These are phyloP conservation scores for Phalloptychus januarius DNA, from an alignment of 2,797 vertebrate genomes.

Conservation along the genomic window DNA sequence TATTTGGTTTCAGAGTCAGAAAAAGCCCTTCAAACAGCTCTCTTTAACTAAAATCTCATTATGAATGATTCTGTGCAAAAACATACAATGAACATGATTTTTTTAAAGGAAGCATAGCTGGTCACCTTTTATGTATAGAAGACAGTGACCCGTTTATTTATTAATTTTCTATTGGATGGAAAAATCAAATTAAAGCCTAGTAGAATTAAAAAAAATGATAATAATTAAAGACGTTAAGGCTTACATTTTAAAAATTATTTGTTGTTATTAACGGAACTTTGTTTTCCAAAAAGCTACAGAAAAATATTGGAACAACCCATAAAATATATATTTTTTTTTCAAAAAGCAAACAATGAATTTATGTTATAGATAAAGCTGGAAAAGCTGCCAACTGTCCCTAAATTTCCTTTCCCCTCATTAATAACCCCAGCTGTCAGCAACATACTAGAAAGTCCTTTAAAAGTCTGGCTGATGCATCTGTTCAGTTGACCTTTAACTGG, in stretches of 20 bases:
- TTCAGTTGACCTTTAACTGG: not conserved
- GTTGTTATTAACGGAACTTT: too few relatives aligned
- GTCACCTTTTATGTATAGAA: not conserved
- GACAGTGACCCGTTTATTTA: not conserved
- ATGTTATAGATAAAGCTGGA: not conserved
- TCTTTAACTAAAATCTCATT: too few relatives aligned
- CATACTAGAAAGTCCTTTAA: not conserved
- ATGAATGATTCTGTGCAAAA: too few relatives aligned
- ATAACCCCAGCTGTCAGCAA: not conserved
- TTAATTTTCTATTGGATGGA: not conserved
- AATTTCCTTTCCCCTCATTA: not conserved
- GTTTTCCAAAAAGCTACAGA: not conserved
- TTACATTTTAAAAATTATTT: too few relatives aligned
- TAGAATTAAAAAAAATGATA: too few relatives aligned
- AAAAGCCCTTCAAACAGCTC: too few relatives aligned
- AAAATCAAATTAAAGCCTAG: not conserved
- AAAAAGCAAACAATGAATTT: not conserved
- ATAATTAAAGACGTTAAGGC: too few relatives aligned
- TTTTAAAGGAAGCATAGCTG: too few relatives aligned
- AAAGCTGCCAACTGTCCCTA: not conserved
- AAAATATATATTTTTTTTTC: not conserved
- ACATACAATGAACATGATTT: too few relatives aligned
- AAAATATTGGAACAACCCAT: not conserved
- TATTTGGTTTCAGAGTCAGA: too few relatives aligned
- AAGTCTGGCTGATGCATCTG: constrained; percentile 3